These are phyloP conservation scores for Ostrea edulis DNA, from an alignment of 1,140 invertebrate genomes.

Conservation along the genomic window DNA sequence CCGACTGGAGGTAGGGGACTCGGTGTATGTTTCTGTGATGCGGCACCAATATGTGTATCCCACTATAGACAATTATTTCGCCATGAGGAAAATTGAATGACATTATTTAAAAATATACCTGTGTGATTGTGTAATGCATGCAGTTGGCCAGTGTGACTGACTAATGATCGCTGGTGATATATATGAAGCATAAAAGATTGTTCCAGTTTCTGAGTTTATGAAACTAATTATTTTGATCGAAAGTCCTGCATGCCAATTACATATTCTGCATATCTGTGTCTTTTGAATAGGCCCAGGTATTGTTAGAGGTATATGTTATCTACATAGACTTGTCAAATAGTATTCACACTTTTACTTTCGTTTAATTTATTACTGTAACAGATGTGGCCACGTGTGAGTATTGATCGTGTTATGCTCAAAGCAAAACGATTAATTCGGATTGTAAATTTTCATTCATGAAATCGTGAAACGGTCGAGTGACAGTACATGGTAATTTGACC, in stretches of 20 bases:
- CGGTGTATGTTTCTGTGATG: background rate
- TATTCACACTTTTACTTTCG: background rate
- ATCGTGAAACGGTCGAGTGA: background rate
- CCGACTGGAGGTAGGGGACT: background rate
- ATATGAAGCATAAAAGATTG: background rate
- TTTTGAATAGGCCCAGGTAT: background rate
- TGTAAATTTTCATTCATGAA: slow-evolving; percentile 21
- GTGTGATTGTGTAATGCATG: background rate
- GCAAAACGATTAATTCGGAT: background rate
- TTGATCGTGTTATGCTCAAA: slow-evolving; percentile 28
- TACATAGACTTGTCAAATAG: background rate
- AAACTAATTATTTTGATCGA: background rate
- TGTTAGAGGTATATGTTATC: background rate
- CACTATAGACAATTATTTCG: background rate
- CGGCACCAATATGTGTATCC: background rate
- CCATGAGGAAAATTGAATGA: slow-evolving; percentile 1
- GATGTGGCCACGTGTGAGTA: background rate
- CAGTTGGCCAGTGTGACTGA: too few relatives aligned
- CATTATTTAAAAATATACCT: background rate
- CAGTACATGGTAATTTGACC: background rate
- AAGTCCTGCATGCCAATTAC: background rate
- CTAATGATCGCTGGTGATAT: background rate
- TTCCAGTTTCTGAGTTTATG: background rate
- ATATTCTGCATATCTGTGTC: background rate
- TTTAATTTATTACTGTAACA: background rate